Percentiles rank a stretch among this genome's conserved stretches.
phyloP scores from a whole-genome alignment of 2,113 vertebrate species.

The Pangasianodon gigas region DNA sequence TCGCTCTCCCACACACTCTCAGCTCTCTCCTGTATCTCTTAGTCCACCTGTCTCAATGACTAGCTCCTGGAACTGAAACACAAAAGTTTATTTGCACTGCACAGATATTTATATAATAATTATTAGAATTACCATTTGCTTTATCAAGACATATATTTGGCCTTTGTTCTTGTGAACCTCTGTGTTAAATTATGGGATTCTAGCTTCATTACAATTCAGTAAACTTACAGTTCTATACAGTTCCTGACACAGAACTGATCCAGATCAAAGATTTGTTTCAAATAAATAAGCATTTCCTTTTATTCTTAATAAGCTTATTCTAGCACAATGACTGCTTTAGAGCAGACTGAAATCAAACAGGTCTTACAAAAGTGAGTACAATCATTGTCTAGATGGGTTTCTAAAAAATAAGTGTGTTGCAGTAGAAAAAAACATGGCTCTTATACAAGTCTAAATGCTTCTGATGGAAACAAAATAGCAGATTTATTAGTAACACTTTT shows the following conservation, averaged over 20 bases:
- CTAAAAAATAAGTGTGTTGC: no score
- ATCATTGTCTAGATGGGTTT: not conserved
- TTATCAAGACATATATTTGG: not conserved
- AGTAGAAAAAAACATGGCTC: not conserved
- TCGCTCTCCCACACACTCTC: not conserved
- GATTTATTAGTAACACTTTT: no score
- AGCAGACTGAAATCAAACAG: not conserved
- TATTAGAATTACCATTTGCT: not conserved
- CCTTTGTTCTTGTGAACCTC: not conserved
- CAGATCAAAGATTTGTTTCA: not conserved
- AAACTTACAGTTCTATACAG: not conserved
- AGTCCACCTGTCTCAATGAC: not conserved
- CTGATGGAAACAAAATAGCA: not conserved
- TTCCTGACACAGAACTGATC: not conserved
- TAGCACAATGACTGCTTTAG: not conserved
- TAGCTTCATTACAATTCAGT: not conserved
- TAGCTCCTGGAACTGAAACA: not conserved
- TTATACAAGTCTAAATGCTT: not conserved
- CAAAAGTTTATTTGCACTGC: not conserved
- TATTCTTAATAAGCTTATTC: not conserved
- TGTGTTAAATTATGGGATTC: not conserved
- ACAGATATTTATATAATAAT: not conserved
- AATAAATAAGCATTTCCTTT: not conserved
- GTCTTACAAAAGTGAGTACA: not conserved
- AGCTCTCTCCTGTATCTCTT: not conserved